phyloP scores from a whole-genome alignment of 2,113 vertebrate genomes.

The Elephas maximus region DNA sequence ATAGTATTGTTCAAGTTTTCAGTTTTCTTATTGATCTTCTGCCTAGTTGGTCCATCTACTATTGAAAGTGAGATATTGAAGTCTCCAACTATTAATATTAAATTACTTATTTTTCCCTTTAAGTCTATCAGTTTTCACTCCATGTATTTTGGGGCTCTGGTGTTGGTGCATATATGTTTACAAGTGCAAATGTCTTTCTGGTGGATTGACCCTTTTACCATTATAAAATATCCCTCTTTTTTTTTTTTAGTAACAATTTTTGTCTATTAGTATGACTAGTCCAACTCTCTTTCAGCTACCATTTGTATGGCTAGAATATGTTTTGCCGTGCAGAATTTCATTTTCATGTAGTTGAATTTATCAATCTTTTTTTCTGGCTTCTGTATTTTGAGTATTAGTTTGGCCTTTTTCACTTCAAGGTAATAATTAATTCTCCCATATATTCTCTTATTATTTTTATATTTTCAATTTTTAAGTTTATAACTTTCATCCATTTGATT shows the following conservation, averaged over 20 bases:
- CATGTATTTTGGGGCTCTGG: neutral
- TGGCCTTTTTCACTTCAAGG: neutral
- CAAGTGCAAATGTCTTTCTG: neutral
- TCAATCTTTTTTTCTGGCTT: neutral
- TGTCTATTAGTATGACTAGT: neutral
- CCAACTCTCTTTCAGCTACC: neutral
- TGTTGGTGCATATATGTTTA: neutral
- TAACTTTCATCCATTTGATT: neutral
- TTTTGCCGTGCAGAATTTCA: neutral
- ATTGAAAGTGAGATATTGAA: neutral
- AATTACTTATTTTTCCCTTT: neutral
- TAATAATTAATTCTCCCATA: neutral
- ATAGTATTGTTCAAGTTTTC: neutral
- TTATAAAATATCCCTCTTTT: conserved; percentile 3
- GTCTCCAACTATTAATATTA: neutral
- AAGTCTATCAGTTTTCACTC: neutral
- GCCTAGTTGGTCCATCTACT: neutral
- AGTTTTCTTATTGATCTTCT: neutral
- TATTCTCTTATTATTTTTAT: neutral
- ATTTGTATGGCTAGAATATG: neutral
- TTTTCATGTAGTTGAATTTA: neutral
- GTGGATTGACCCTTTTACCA: neutral
- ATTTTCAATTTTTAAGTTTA: neutral
- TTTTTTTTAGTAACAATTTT: neutral
- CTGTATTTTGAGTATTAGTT: neutral